Evolutionary conservation across 2,113 vertebrate species (phyloP).

Genomic region (Apteryx owenii): DNA sequence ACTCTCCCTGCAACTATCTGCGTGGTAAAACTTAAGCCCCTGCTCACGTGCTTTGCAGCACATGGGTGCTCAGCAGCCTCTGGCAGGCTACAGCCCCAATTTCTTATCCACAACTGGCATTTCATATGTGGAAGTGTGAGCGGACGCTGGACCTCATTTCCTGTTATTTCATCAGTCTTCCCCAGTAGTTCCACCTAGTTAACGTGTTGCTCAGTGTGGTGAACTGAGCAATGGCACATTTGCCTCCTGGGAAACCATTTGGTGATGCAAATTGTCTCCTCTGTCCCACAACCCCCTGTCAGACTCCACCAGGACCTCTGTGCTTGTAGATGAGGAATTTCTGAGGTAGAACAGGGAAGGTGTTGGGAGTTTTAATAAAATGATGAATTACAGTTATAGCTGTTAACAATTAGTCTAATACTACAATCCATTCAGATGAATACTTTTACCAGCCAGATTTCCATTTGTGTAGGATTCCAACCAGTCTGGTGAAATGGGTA

Average conservation of each 20-base stretch:
- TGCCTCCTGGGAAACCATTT: background rate
- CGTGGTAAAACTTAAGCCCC: background rate
- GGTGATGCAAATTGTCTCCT: background rate
- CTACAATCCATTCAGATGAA: background rate
- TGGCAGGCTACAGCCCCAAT: background rate
- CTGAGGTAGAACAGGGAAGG: background rate
- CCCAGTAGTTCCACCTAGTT: background rate
- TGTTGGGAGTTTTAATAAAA: background rate
- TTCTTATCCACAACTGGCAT: background rate
- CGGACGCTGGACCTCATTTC: background rate
- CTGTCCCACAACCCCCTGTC: background rate
- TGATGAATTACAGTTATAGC: background rate
- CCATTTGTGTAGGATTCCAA: background rate
- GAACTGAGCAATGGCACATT: background rate
- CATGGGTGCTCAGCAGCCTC: background rate
- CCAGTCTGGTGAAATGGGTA: background rate
- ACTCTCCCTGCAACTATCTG: background rate
- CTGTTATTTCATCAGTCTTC: background rate
- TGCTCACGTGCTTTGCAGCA: background rate
- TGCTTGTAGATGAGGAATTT: background rate
- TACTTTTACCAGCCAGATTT: background rate
- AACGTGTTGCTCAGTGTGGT: background rate
- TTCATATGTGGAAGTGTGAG: background rate
- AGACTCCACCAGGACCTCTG: background rate
- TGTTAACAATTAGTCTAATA: background rate